Conservation (phyloP, 2,797 vertebrate species). For the Zenarchopterus dispar region DNA sequence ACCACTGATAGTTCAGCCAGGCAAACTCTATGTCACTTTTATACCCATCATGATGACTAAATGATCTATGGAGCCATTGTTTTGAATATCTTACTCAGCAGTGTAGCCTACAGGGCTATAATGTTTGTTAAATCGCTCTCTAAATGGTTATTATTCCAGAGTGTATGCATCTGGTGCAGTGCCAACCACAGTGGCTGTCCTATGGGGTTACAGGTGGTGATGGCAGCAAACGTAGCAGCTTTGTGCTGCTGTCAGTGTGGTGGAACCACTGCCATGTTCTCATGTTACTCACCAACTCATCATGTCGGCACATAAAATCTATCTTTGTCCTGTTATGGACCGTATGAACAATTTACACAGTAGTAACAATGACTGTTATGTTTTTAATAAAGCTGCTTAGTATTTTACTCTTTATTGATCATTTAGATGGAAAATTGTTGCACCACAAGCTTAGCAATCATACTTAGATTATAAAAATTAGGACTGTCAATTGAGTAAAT, state of each 20-base stretch:
- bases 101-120: constrained; percentile 50
- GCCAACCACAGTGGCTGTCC: constrained; percentile 54
- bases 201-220: constrained; percentile 52
- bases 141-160: constrained; percentile 75
- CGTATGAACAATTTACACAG: no score
- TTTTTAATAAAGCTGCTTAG: no score
- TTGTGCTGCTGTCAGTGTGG: constrained; percentile 26
- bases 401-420: no score
- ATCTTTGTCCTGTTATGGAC: no score
- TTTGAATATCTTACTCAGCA: constrained; percentile 77
- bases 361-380: no score
- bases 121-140: constrained; percentile 73
- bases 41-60: constrained; percentile 69
- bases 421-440: no score
- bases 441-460: no score
- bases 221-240: constrained; percentile 25
- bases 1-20: constrained; percentile 36
- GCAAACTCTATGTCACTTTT: constrained; percentile 60
- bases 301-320: no score
- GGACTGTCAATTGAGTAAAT: no score
- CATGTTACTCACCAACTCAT: no score
- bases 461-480: no score
- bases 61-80: constrained; percentile 75
- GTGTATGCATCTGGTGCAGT: constrained; percentile 66
- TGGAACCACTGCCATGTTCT: constrained; percentile 9